These are phyloP conservation scores for Huso huso DNA, from an alignment of 2,797 vertebrate species.

Conservation along the genomic window DNA sequence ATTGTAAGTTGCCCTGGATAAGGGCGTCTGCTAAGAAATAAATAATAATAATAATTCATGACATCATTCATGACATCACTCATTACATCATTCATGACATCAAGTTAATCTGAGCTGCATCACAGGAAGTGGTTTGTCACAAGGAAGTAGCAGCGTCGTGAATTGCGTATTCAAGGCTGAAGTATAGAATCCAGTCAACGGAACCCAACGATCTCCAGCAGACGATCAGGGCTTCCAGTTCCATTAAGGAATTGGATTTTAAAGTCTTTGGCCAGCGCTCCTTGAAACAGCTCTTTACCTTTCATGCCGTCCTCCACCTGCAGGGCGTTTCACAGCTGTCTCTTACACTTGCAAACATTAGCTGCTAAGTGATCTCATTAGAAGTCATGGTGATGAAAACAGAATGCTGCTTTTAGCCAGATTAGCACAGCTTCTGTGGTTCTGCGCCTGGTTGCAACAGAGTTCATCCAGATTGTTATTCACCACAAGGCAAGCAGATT, in stretches of 20 bases:
- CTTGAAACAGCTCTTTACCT: not conserved
- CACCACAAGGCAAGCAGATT: conserved; percentile 1
- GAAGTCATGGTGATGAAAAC: not conserved
- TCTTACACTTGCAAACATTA: too few relatives aligned
- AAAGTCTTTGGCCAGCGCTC: not conserved
- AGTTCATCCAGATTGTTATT: conserved; percentile 21
- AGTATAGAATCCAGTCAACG: not conserved
- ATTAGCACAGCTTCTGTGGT: not conserved
- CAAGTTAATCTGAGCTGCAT: too few relatives aligned
- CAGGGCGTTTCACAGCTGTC: not conserved
- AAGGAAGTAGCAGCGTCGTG: too few relatives aligned
- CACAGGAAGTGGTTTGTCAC: too few relatives aligned
- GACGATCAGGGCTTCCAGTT: too few relatives aligned
- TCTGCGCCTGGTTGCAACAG: not conserved
- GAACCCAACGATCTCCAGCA: too few relatives aligned
- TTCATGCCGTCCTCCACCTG: conserved; percentile 3
- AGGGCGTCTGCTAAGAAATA: too few relatives aligned
- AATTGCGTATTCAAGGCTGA: not conserved
- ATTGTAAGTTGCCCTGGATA: too few relatives aligned
- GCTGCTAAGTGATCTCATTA: conserved; percentile 15
- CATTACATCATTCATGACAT: too few relatives aligned
- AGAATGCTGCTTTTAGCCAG: conserved; percentile 14
- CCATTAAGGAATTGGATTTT: too few relatives aligned
- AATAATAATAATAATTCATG: too few relatives aligned
- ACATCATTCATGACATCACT: too few relatives aligned